Evolutionary conservation across 2,888 invertebrate genomes (phyloP).

Genomic region (Cantharis nigra): DNA sequence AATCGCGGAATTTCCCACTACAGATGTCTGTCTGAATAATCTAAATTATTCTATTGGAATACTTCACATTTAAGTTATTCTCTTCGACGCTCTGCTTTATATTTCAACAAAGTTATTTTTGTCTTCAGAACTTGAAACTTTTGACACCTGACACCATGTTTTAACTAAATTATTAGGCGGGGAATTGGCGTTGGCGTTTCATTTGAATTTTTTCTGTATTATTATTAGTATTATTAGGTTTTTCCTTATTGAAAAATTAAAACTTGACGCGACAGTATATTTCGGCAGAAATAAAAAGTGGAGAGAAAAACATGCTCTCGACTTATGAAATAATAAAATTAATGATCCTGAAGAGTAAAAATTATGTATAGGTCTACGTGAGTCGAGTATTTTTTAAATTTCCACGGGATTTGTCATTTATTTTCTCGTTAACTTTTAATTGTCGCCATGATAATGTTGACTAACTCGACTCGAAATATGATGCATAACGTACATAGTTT

Average conservation of each 20-base stretch:
- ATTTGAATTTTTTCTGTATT: background rate
- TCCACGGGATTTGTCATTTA: constrained; percentile 21
- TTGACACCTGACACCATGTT: background rate
- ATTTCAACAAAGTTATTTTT: background rate
- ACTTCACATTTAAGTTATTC: background rate
- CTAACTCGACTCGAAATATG: constrained; percentile 23
- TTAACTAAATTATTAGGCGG: background rate
- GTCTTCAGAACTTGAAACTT: background rate
- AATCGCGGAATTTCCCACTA: background rate
- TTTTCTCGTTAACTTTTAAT: constrained; percentile 27
- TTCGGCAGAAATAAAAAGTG: background rate
- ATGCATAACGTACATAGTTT: constrained; percentile 24
- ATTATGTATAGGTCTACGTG: background rate
- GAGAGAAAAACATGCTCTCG: background rate
- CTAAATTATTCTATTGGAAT: constrained; percentile 1
- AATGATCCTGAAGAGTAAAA: background rate
- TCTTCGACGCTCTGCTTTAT: background rate
- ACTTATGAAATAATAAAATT: background rate
- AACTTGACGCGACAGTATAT: background rate
- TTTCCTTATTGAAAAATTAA: background rate
- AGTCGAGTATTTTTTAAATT: constrained; percentile 6
- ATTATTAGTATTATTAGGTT: background rate
- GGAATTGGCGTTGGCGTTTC: background rate
- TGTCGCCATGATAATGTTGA: constrained; percentile 25
- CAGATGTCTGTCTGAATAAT: constrained; percentile 2